Percentiles rank a stretch among this genome's conserved stretches.
phyloP scores from a whole-genome alignment of 2,113 vertebrate genomes.

The Copsychus sechellarum region DNA sequence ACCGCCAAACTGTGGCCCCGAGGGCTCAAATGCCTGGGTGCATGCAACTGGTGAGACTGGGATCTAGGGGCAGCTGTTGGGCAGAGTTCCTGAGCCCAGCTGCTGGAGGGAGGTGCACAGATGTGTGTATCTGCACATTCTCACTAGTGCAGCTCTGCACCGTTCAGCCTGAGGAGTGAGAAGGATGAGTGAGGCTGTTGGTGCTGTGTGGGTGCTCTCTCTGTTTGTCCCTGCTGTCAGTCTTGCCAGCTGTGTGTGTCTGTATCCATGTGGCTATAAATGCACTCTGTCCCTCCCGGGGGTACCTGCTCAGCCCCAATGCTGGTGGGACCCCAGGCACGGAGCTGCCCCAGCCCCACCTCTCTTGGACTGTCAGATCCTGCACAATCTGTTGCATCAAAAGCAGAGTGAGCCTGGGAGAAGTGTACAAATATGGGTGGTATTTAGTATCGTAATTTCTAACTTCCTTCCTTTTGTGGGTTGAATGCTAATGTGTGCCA shows the following conservation, averaged over 20 bases:
- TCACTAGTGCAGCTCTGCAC: neutral
- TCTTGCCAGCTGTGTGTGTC: neutral
- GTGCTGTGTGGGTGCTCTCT: neutral
- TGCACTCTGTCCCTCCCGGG: neutral
- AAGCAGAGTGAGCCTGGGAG: neutral
- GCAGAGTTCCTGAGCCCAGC: neutral
- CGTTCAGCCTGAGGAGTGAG: neutral
- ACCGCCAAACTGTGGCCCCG: neutral
- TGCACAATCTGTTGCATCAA: neutral
- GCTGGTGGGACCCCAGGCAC: neutral
- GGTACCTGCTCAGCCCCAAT: neutral
- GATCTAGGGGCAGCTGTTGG: neutral
- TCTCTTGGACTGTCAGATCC: neutral
- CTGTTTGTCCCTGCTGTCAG: neutral
- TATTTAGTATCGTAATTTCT: neutral
- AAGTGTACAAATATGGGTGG: neutral
- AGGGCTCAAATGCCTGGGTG: neutral
- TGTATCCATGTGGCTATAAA: accelerated
- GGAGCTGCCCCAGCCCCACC: neutral
- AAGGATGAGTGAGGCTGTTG: neutral
- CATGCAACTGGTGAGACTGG: neutral
- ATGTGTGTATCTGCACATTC: neutral
- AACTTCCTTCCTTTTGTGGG: constrained; percentile 40
- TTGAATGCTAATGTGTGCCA: neutral
- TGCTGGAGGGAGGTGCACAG: neutral